These are phyloP conservation scores for Zaprionus africanus DNA, from an alignment of 1,140 invertebrate species.

Conservation along the genomic window DNA sequence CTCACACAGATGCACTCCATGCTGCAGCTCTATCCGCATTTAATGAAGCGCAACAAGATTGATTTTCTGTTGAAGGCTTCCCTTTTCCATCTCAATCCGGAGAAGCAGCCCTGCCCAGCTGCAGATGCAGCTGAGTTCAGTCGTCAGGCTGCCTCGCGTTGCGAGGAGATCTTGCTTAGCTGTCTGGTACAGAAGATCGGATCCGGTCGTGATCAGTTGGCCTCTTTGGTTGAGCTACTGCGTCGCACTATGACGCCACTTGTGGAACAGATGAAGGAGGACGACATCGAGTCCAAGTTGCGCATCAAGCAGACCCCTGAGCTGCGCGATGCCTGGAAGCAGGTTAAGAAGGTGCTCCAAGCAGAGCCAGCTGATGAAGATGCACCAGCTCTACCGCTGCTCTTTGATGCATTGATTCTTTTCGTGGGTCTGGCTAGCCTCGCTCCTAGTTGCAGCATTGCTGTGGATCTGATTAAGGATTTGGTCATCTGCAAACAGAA, in stretches of 20 bases:
- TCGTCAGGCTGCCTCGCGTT: slow-evolving; percentile 32
- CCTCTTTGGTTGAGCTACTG: neutral
- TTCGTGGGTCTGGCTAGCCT: slow-evolving; percentile 45
- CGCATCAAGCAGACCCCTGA: slow-evolving; percentile 14
- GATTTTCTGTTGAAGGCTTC: slow-evolving; percentile 21
- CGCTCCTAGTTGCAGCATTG: slow-evolving; percentile 20
- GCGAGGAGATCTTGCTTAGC: slow-evolving; percentile 52
- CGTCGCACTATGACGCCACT: slow-evolving; percentile 19
- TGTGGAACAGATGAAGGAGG: neutral
- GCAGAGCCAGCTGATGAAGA: slow-evolving; percentile 2
- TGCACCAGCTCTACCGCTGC: slow-evolving; percentile 5
- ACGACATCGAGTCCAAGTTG: slow-evolving; percentile 17
- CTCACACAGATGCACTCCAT: slow-evolving; percentile 54
- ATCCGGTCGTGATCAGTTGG: neutral
- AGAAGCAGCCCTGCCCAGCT: slow-evolving; percentile 2
- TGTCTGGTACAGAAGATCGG: slow-evolving; percentile 30
- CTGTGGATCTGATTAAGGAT: slow-evolving; percentile 33
- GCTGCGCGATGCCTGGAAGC: slow-evolving; percentile 31
- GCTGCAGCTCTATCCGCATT: slow-evolving; percentile 17
- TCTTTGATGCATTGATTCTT: slow-evolving; percentile 54
- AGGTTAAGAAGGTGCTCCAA: slow-evolving; percentile 36
- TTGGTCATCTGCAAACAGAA: slow-evolving; percentile 51
- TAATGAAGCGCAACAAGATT: slow-evolving; percentile 21
- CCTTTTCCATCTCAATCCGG: slow-evolving; percentile 35
- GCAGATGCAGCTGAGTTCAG: slow-evolving; percentile 47